Evolutionary conservation across 2,797 vertebrate genomes (phyloP), one percentile per base, ranked within the genome.

Genomic region (Chelon auratus): DNA sequence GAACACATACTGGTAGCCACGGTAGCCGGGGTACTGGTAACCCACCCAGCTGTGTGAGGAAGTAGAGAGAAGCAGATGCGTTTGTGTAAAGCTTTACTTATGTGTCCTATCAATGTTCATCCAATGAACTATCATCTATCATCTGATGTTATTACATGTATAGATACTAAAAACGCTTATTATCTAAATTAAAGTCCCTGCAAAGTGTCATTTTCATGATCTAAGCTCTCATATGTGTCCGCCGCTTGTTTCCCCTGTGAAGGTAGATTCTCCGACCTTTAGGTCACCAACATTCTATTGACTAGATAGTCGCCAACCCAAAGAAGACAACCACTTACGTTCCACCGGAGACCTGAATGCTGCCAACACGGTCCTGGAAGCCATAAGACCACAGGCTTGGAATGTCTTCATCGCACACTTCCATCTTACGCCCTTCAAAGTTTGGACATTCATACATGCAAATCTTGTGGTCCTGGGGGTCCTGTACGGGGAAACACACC

Each of bases 351-450:
- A 96, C 95, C 84, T 96, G 94, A 83, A 96, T 86, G 75, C 95
- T 96, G 56, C 90, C 93, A 4, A 96, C 95, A 17, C 91, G 94
- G 72, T 96, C 95, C 90, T 95, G 95, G 89, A 96, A 96, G 70
- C 95, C 95, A 1, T 96, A 95, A 54, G 93, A 95, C 95, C 95
- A 96, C 83, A 96, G 82, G 79, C 95, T 96, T 62, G 95, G 95
- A 61, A 96, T 94, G 52, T 96, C 95, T 84, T 96, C 95, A 53
- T 96, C 95, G 20, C 93, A 95, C 77, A 96, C 94, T 75, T 96
- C 95, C 95, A 96, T 96, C 84, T 96, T 96, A 61, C 95, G 94
- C n/a, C 95, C 95, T 56, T 95, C 94, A 20, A 96, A 96, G 85
- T 95, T 95, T 59, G 88, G 72, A 72, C 93, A 92, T 82, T 96